A percentile compares a stretch with the other conserved stretches of the same genome.
These are phyloP conservation scores for Dendrolimus pini DNA, from an alignment of 2,888 invertebrate species.

Conservation along the genomic window DNA sequence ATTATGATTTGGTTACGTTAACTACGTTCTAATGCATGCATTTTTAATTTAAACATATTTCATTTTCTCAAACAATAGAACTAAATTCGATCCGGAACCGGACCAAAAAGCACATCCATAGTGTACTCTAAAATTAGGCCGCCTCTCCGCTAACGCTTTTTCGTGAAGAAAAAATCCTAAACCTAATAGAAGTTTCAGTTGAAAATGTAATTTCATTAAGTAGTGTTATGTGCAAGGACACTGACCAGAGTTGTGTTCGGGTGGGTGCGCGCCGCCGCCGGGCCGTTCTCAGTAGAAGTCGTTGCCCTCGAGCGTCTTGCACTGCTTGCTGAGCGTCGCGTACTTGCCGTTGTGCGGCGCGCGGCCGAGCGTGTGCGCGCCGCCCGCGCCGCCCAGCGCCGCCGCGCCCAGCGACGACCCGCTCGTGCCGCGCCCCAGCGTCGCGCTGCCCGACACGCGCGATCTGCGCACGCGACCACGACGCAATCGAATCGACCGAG, in stretches of 20 bases:
- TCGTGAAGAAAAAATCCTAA: no score
- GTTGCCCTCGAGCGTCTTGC: conserved; percentile 94
- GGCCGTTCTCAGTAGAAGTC: conserved; percentile 95
- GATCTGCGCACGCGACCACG: conserved; percentile 27
- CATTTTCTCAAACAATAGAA: no score
- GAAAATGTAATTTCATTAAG: no score
- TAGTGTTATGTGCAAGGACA: background rate
- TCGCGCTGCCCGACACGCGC: conserved; percentile 60
- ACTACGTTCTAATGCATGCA: no score
- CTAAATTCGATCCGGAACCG: no score
- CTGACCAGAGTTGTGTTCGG: conserved; percentile 20
- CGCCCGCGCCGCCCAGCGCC: conserved; percentile 63
- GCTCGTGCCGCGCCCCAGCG: conserved; percentile 61
- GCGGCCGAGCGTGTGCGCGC: conserved; percentile 81
- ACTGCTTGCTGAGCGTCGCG: conserved; percentile 96
- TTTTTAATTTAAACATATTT: no score
- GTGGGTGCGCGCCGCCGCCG: conserved; percentile 70
- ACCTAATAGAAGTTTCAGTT: no score
- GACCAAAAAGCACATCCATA: no score
- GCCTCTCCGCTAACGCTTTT: no score
- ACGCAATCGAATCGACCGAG: background rate
- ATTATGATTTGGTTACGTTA: no score
- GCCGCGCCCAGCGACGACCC: conserved; percentile 26
- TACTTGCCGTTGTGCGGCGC: conserved; percentile 90
- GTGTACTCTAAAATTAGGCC: no score